A percentile compares a stretch with the other conserved stretches of the same genome.
Conservation (phyloP, 2,113 vertebrate species). For the Nothocercus julius region DNA sequence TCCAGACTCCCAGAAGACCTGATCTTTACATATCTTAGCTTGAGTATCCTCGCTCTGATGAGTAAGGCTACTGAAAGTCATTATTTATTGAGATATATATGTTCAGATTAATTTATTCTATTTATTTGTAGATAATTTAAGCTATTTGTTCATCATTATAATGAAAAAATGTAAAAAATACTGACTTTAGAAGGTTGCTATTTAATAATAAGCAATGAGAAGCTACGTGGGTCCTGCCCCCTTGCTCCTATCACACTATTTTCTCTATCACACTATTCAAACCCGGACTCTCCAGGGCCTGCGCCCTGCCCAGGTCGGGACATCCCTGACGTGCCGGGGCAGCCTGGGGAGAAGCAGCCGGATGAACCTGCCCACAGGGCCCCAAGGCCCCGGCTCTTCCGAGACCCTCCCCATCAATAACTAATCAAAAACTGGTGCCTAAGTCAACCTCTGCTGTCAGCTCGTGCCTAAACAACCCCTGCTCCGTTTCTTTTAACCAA, state of each 20-base stretch:
- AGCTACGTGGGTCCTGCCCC: background rate
- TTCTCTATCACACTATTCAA: background rate
- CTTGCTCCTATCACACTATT: background rate
- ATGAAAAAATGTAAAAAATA: background rate
- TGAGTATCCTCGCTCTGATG: background rate
- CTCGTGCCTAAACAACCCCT: background rate
- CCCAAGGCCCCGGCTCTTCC: no score
- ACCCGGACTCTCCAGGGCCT: background rate
- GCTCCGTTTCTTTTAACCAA: background rate
- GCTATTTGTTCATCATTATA: conserved; percentile 49
- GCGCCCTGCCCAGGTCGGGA: background rate
- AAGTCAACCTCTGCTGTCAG: no score
- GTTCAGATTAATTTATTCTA: conserved; percentile 57
- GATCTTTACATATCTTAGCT: background rate
- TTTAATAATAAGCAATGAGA: background rate
- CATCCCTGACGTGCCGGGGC: no score
- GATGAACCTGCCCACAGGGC: no score
- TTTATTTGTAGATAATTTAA: conserved; percentile 43
- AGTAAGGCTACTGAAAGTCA: background rate
- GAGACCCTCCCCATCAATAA: no score
- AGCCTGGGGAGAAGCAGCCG: background rate
- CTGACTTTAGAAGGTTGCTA: background rate
- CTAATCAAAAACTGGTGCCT: no score
- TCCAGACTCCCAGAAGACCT: background rate
- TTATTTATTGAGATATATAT: conserved; percentile 33